Conservation (phyloP, 1,140 invertebrate genomes). For the Gryon sp. region DNA sequence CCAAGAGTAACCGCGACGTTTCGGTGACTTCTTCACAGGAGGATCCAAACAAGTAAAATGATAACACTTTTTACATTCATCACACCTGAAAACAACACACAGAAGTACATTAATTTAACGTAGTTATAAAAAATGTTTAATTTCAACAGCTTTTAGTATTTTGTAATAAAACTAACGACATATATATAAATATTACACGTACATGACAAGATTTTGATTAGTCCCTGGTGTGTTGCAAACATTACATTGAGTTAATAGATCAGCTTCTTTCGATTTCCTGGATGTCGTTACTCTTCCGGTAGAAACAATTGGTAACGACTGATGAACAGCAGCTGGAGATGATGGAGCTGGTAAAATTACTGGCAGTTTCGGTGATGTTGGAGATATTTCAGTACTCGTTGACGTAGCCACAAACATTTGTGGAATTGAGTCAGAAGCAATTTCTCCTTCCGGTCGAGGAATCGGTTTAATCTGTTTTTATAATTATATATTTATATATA, state of each 20-base stretch:
- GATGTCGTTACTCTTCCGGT: constrained; percentile 56
- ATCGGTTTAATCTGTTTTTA: constrained; percentile 88
- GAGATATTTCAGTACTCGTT: constrained; percentile 84
- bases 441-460: constrained; percentile 86
- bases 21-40: constrained; percentile 95
- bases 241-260: constrained; percentile 82
- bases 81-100: constrained; percentile 85
- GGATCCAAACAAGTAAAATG: constrained; percentile 96
- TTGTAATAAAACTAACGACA: constrained; percentile 1
- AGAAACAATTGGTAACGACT: constrained; percentile 16
- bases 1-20: constrained; percentile 95
- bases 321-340: constrained; percentile 13
- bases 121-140: too few species aligned
- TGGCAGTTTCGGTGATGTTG: constrained; percentile 74
- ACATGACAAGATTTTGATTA: constrained; percentile 85
- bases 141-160: background rate
- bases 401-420: constrained; percentile 87
- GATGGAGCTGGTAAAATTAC: constrained; percentile 65
- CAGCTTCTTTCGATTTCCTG: constrained; percentile 75
- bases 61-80: constrained; percentile 94
- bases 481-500: too few species aligned
- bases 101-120: background rate
- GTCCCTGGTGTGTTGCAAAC: constrained; percentile 83
- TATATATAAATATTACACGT: constrained; percentile 64
- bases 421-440: constrained; percentile 81